phyloP scores from a whole-genome alignment of 2,888 invertebrate species.

The Ophioninae sp. region DNA sequence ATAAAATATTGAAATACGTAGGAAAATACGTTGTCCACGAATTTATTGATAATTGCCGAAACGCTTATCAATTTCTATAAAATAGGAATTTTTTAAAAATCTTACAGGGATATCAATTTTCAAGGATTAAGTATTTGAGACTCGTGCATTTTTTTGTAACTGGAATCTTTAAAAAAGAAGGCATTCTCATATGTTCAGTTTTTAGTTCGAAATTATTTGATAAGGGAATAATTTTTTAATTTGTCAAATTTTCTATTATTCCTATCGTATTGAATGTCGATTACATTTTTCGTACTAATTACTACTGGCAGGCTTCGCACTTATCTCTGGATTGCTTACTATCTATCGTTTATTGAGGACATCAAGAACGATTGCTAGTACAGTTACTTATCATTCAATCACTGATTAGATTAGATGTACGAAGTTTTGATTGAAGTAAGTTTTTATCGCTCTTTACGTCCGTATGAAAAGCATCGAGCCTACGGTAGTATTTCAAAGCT shows the following conservation, averaged over 20 bases:
- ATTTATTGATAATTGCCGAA: too few relatives aligned
- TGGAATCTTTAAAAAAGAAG: too few relatives aligned
- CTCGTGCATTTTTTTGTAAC: too few relatives aligned
- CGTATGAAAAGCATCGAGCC: background rate
- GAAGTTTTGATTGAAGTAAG: conserved; percentile 5
- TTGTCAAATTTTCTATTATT: background rate
- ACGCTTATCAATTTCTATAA: too few relatives aligned
- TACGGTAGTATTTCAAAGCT: background rate
- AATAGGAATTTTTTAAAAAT: too few relatives aligned
- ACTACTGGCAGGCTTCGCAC: background rate
- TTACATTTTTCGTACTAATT: background rate
- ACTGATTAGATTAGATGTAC: conserved; percentile 25
- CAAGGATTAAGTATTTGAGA: too few relatives aligned
- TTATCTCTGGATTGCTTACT: conserved; percentile 22
- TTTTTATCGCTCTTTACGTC: background rate
- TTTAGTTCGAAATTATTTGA: background rate
- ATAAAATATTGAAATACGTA: background rate
- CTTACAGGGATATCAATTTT: too few relatives aligned
- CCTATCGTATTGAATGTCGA: background rate
- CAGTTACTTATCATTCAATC: conserved; percentile 22
- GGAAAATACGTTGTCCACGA: too few relatives aligned
- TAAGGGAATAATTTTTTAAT: background rate
- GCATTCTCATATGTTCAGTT: background rate
- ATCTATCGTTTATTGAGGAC: conserved; percentile 13
- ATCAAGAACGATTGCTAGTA: background rate